phyloP scores from a whole-genome alignment of 2,888 invertebrate genomes.

The Bimastos eiseni region DNA sequence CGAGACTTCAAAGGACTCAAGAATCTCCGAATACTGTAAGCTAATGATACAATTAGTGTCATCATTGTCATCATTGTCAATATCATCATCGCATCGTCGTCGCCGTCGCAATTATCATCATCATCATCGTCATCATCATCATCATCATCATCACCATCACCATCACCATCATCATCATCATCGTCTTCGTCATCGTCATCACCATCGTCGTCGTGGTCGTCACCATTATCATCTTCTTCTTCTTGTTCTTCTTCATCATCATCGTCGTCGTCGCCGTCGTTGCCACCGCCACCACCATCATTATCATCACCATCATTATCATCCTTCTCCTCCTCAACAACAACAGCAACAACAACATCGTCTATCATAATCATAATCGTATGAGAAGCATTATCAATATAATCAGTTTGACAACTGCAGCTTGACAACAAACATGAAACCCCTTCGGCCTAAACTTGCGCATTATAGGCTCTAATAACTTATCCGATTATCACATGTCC shows the following conservation, averaged over 20 bases:
- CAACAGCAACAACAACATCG: too few species aligned
- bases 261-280: conserved; percentile 23
- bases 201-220: conserved; percentile 36
- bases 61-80: conserved; percentile 28
- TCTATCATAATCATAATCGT: too few species aligned
- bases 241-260: conserved; percentile 29
- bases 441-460: too few species aligned
- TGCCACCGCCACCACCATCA: not conserved
- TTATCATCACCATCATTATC: not conserved
- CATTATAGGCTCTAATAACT: too few species aligned
- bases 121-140: conserved; percentile 38
- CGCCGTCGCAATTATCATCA: conserved; percentile 31
- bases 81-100: conserved; percentile 36
- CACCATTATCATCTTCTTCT: conserved; percentile 33
- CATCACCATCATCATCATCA: conserved; percentile 37
- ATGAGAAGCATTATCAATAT: too few species aligned
- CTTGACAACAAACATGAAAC: too few species aligned
- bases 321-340: not conserved
- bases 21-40: conserved; percentile 87
- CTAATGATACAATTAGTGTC: conserved; percentile 58
- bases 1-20: conserved; percentile 85
- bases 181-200: conserved; percentile 37
- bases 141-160: conserved; percentile 37
- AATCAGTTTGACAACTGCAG: too few species aligned
- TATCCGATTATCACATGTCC: too few species aligned